Evolutionary conservation across 1,140 invertebrate species (phyloP).

Genomic region (Pygmarrhopalites habei): DNA sequence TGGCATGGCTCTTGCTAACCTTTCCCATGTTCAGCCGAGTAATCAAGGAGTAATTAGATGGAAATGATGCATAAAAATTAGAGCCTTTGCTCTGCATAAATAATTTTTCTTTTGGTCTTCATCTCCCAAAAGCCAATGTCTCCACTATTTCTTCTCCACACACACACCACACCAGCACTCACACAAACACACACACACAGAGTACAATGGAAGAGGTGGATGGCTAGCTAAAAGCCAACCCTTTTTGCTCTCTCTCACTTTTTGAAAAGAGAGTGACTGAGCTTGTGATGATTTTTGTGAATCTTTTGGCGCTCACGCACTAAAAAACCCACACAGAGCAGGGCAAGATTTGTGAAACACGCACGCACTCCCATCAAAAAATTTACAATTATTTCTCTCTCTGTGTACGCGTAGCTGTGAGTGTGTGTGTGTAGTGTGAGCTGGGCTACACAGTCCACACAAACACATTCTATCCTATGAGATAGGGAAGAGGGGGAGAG

Average conservation of each 20-base stretch:
- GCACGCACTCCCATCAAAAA: no score
- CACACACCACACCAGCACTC: neutral
- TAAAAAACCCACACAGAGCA: no score
- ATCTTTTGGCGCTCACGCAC: no score
- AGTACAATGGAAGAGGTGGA: no score
- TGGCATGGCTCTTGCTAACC: slow-evolving; percentile 18
- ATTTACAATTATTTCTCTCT: no score
- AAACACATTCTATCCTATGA: neutral
- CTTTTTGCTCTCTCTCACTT: neutral
- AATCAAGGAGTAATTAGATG: slow-evolving; percentile 34
- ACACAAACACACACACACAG: neutral
- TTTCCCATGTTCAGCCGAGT: slow-evolving; percentile 20
- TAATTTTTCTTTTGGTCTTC: slow-evolving; percentile 3
- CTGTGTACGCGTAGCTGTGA: no score
- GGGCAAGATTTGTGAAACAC: no score
- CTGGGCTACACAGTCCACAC: no score
- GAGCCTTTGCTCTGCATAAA: slow-evolving; percentile 20
- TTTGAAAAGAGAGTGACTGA: no score
- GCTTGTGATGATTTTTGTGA: no score
- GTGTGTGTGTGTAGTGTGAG: no score
- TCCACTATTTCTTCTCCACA: neutral
- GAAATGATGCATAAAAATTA: slow-evolving; percentile 35
- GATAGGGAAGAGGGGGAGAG: neutral
- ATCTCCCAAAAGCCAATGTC: slow-evolving; percentile 3
- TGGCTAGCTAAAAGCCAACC: no score